Conservation (phyloP, 2,113 vertebrate species). For the Planiliza haematocheilus region DNA sequence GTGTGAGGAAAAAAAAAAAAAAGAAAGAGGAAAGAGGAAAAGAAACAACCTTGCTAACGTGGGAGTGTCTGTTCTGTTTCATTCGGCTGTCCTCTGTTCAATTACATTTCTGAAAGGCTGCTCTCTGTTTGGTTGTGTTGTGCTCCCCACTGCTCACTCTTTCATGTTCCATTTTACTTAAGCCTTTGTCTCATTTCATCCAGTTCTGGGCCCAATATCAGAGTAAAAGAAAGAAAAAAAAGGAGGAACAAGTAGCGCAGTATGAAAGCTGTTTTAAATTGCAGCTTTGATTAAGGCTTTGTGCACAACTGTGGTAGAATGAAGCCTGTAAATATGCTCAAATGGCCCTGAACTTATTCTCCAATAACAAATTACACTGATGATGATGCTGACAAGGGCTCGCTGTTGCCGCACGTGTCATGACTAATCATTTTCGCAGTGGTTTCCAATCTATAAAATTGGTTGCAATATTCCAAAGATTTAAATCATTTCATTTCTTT, state of each 20-base stretch:
- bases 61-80: slow-evolving; percentile 48
- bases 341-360: slow-evolving; percentile 45
- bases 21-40: neutral
- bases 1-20: neutral
- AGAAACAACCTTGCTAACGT: slow-evolving; percentile 34
- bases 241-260: neutral
- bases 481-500: neutral
- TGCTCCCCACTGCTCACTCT: slow-evolving; percentile 20
- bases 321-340: slow-evolving; percentile 43
- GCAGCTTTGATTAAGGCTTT: slow-evolving; percentile 40
- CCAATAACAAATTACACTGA: slow-evolving; percentile 35
- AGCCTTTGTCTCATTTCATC: slow-evolving; percentile 24
- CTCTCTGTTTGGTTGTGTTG: slow-evolving; percentile 18
- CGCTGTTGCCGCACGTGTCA: neutral
- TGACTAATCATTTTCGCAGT: slow-evolving; percentile 27
- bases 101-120: slow-evolving; percentile 34
- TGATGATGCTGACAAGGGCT: slow-evolving; percentile 8
- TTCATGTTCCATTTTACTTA: slow-evolving; percentile 27
- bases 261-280: slow-evolving; percentile 39
- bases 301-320: slow-evolving; percentile 19
- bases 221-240: neutral
- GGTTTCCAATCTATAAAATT: slow-evolving; percentile 7
- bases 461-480: neutral
- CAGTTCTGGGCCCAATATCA: slow-evolving; percentile 12
- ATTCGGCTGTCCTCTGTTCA: slow-evolving; percentile 36